A percentile compares a stretch with the other conserved stretches of the same genome.
Conservation (phyloP, 2,888 invertebrate species). For the Linnaemya vulpina region DNA sequence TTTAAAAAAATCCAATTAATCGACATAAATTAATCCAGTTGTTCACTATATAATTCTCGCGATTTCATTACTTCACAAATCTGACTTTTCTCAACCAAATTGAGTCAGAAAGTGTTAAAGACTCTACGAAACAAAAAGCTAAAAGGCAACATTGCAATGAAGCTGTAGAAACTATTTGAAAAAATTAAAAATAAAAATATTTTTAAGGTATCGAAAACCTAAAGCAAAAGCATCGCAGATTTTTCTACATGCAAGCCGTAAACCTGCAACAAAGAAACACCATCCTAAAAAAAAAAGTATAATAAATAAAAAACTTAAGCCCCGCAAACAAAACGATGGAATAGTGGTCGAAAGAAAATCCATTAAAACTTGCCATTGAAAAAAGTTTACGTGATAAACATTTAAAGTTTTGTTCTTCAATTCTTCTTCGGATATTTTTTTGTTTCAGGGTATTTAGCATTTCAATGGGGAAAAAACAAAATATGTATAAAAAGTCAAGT, state of each 20-base stretch:
- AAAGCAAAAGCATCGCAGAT: constrained; percentile 54
- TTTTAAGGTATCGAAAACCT: constrained; percentile 60
- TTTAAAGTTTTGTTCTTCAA: constrained; percentile 23
- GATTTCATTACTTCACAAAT: not conserved
- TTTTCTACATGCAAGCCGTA: constrained; percentile 37
- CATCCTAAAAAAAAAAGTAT: constrained; percentile 1
- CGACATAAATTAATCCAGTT: too few relatives aligned
- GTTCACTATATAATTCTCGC: too few relatives aligned
- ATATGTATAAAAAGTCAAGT: constrained; percentile 14
- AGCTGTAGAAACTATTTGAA: constrained; percentile 56
- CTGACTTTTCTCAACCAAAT: constrained; percentile 26
- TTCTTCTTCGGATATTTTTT: constrained; percentile 28
- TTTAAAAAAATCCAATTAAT: too few relatives aligned
- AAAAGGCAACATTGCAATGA: constrained; percentile 70
- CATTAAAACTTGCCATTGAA: constrained; percentile 45
- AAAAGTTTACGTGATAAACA: constrained; percentile 51
- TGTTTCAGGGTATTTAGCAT: not conserved
- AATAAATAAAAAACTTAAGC: constrained; percentile 20
- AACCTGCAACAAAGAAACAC: constrained; percentile 16
- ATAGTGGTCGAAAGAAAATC: constrained; percentile 41
- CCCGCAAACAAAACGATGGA: constrained; percentile 39
- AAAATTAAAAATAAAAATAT: constrained; percentile 35
- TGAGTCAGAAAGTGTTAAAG: constrained; percentile 65
- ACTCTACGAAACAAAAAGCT: constrained; percentile 69
- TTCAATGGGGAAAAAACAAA: not conserved